Base-by-base conservation (phyloP, 2,888 invertebrate species). In the Orthonychiurus folsomi region DNA sequence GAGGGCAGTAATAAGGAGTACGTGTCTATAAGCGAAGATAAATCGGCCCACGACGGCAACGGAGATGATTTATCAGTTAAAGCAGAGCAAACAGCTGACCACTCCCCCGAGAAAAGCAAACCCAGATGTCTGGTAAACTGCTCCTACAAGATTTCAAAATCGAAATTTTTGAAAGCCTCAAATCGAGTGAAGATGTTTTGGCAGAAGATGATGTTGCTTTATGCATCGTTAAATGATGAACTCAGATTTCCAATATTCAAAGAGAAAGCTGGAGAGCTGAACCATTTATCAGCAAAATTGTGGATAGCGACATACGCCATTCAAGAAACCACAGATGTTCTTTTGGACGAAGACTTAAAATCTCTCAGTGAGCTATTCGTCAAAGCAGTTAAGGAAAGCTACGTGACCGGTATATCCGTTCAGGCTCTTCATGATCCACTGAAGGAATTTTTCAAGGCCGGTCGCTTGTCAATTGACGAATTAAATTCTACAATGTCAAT, bases 191-290 rank as follows among this genome's bases (percentile, higher is more conserved):
- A 37, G 15, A 37, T 9, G n/a, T 52, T 5, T 20, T 52, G 52
- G 52, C 5, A 3, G n/a, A 52, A 52, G 24, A 5, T 52, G 3
- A 52, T 52, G 52, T 5, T 12, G 52, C n/a, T 52, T 20, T 52
- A 52, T 20, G 9, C 26, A 28, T 12, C n/a, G 28, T n/a, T 56
- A 5, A 5, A 12, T 3, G 24, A 21, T 3, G 56, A 56, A 25
- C 24, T 56, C 5, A 9, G 24, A 21, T 57, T 57, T 57, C 57
- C 57, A 26, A 57, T 57, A 3, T 28, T 57, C 20, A 20, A 27
- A 20, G 57, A 57, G 20, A 21, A 37, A 21, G 23, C 28, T 28
- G 26, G 26, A 21, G 21, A n/a, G 3, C 26, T 57, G 3, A 57
- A 21, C 23, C 57, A 57, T 20, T n/a, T 57, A 2, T 26, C 57